Evolutionary conservation across 2,113 vertebrate genomes (phyloP), one percentile per base, ranked within the genome.

Genomic region (Vidua macroura): DNA sequence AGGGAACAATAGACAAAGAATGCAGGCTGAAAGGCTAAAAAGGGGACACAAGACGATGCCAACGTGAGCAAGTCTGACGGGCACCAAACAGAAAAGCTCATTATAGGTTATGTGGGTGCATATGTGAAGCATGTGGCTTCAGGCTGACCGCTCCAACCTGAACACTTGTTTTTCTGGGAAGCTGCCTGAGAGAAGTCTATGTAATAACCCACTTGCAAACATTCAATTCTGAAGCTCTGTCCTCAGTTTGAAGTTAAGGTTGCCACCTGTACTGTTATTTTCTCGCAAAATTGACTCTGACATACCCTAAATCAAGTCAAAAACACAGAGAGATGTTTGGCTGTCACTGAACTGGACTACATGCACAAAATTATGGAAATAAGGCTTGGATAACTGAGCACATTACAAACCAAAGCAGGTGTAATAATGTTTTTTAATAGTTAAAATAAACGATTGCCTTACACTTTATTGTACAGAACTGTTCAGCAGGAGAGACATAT

Each of bases 11-110:
- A 92, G 46, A 41, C 41, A 82, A 51, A 58, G 83, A 56, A 53
- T 10, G 10, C 18, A 92, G 60, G 56, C 13, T 83, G 64, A 75
- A 88, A 63, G 44, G n/a, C 24, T 87, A 24, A 68, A 75, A 64
- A 39, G 8, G 4, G 67, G 15, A 77, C 80, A 55, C 3, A 16
- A 46, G 28, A 43, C 13, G 16, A 31, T 62, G 28, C 10, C 23
- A 31, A 33, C 0, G 0, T 30, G 46, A 91, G 35, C 23, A 49
- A 86, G 6, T 56, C 46, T 76, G 37, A 44, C 0, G 1, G 53
- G 41, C 20, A 62, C 15, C 67, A 66, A 87, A 79, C 11, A 86
- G 51, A 67, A 52, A 66, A 83, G 16, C 25, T 79, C 67, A n/a
- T 19, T 37, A 16, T 8, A 33, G 30, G 27, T 23, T 17, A 33